These are phyloP conservation scores for Eptesicus fuscus DNA, from an alignment of 2,113 vertebrate species.

Conservation along the genomic window DNA sequence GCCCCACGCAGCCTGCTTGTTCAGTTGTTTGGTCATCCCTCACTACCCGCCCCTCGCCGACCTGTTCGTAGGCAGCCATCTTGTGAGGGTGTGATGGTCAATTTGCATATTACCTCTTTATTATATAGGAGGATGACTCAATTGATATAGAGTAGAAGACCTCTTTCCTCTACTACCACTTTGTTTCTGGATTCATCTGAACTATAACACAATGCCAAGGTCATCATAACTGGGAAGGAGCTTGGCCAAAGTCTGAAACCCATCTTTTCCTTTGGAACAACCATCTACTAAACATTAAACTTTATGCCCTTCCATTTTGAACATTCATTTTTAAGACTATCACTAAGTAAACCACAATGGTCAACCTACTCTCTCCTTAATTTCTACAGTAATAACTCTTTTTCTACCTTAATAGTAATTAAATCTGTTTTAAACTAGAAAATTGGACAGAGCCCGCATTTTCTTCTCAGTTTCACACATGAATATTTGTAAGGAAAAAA, in stretches of 20 bases:
- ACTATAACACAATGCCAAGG: neutral
- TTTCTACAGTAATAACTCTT: neutral
- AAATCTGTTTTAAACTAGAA: slow-evolving; percentile 15
- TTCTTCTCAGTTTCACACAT: slow-evolving; percentile 1
- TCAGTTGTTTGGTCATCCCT: no score
- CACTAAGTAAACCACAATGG: slow-evolving; percentile 13
- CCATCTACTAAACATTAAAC: neutral
- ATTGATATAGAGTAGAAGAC: neutral
- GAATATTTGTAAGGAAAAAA: slow-evolving; percentile 31
- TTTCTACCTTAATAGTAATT: slow-evolving; percentile 23
- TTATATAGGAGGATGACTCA: neutral
- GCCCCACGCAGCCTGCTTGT: no score
- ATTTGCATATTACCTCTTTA: no score
- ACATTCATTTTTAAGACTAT: neutral
- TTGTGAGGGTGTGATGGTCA: no score
- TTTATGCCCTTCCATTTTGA: neutral
- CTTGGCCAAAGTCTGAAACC: neutral
- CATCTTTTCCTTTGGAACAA: neutral
- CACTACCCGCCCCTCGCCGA: no score
- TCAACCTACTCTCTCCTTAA: neutral
- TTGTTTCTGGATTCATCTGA: neutral
- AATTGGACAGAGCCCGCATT: neutral
- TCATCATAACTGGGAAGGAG: neutral
- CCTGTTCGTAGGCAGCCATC: no score
- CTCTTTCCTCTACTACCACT: neutral